These are phyloP conservation scores for Lampris incognitus DNA, from an alignment of 2,113 vertebrate genomes.

Conservation along the genomic window DNA sequence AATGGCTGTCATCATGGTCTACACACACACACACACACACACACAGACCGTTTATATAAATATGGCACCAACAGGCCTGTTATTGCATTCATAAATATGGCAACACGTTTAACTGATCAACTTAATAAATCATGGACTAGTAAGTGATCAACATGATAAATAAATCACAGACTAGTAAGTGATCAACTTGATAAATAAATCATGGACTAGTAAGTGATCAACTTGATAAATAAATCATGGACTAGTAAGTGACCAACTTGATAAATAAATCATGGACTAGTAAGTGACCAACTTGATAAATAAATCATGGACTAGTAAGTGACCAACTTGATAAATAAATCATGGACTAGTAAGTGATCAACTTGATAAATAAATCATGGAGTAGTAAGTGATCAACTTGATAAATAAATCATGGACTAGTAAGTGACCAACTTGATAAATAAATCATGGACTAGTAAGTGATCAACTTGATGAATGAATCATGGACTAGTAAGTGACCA, in stretches of 20 bases:
- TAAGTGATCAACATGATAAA: too few species aligned
- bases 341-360: not conserved
- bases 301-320: slow-evolving; percentile 29
- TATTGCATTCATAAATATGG: slow-evolving; percentile 61
- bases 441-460: slow-evolving; percentile 29
- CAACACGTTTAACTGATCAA: slow-evolving; percentile 46
- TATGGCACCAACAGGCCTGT: slow-evolving; percentile 23
- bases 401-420: slow-evolving; percentile 30
- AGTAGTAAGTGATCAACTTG: not conserved
- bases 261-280: slow-evolving; percentile 30
- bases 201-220: not conserved
- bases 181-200: slow-evolving; percentile 1
- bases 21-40: slow-evolving; percentile 24
- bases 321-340: slow-evolving; percentile 12
- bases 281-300: too few species aligned
- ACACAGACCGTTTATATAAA: slow-evolving; percentile 45
- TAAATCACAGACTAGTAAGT: slow-evolving; percentile 29
- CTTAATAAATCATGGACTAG: slow-evolving; percentile 38
- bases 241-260: not conserved
- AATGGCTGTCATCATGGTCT: slow-evolving; percentile 60
- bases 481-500: not conserved
- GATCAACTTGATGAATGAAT: not conserved
- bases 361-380: slow-evolving; percentile 23
- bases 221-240: slow-evolving; percentile 17
- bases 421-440: too few species aligned